Percentiles rank a stretch among this genome's conserved stretches.
Conservation (phyloP, 1,140 invertebrate species). For the Tetragnatha versicolor region DNA sequence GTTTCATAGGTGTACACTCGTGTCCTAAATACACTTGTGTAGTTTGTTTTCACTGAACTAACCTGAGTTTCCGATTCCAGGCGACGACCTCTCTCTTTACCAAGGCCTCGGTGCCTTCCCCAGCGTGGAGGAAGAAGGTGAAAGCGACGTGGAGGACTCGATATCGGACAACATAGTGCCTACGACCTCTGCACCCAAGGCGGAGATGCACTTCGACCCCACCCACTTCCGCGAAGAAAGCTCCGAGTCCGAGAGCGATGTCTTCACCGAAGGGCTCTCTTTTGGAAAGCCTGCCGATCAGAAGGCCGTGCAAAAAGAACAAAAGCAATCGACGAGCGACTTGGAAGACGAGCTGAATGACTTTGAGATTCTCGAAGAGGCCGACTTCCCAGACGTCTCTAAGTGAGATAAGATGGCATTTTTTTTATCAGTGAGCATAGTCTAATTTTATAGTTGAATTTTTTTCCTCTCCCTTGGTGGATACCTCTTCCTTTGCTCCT, state of each 20-base stretch:
- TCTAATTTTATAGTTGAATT: neutral
- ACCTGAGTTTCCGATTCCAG: neutral
- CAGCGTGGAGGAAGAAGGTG: conserved; percentile 51
- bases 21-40: no score
- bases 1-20: no score
- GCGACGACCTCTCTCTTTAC: conserved; percentile 45
- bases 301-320: neutral
- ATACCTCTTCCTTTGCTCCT: neutral
- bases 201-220: conserved; percentile 38
- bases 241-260: conserved; percentile 47
- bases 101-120: conserved; percentile 45
- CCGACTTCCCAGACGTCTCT: conserved; percentile 29
- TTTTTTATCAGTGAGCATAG: neutral
- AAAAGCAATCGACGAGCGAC: conserved; percentile 21
- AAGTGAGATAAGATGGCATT: neutral
- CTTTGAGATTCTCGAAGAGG: conserved; percentile 47
- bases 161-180: conserved; percentile 31
- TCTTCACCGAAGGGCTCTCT: conserved; percentile 43
- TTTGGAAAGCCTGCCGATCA: conserved; percentile 6
- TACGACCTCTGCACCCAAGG: neutral
- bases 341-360: conserved; percentile 41
- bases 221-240: conserved; percentile 48
- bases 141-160: conserved; percentile 38
- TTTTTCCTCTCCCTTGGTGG: neutral
- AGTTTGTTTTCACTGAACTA: no score